Conservation (phyloP, 2,888 invertebrate species). For the Quadriops clusia region DNA sequence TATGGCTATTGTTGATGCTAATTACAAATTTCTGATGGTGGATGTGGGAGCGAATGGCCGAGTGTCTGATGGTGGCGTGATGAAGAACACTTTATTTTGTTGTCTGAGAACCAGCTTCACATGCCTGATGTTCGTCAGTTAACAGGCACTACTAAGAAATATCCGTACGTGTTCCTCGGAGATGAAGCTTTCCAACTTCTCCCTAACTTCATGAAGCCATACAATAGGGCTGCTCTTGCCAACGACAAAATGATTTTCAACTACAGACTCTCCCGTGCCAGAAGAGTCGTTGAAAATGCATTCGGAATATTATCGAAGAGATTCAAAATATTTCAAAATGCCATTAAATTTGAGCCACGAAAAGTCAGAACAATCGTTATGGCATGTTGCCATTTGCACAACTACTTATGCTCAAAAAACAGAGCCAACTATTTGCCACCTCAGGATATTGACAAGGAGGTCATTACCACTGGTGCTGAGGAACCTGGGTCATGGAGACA, state of each 20-base stretch:
- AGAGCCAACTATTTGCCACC: constrained; percentile 9
- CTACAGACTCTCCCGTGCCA: constrained; percentile 14
- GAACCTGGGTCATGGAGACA: constrained; percentile 13
- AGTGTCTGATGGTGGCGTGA: constrained; percentile 18
- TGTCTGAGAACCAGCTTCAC: constrained; percentile 11
- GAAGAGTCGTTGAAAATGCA: constrained; percentile 12
- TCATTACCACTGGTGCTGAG: constrained; percentile 8
- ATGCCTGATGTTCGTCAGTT: constrained; percentile 12
- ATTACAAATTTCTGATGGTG: constrained; percentile 13
- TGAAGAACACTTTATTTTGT: constrained; percentile 14
- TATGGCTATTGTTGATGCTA: constrained; percentile 13
- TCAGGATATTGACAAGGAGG: too few species aligned
- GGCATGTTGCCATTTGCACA: constrained; percentile 13
- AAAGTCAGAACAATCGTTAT: constrained; percentile 9
- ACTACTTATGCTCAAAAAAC: constrained; percentile 11
- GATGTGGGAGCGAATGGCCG: constrained; percentile 19
- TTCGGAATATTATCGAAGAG: constrained; percentile 16
- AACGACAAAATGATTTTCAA: constrained; percentile 15
- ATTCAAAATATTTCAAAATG: constrained; percentile 5
- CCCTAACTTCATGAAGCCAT: constrained; percentile 16
- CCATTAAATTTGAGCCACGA: constrained; percentile 7
- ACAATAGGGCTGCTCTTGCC: constrained; percentile 10
- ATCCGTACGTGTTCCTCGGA: constrained; percentile 17
- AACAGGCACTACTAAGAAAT: constrained; percentile 9
- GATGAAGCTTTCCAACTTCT: constrained; percentile 19